A percentile compares a stretch with the other conserved stretches of the same genome.
Evolutionary conservation across 2,888 invertebrate genomes (phyloP).

Genomic region (Stramonita haemastoma): DNA sequence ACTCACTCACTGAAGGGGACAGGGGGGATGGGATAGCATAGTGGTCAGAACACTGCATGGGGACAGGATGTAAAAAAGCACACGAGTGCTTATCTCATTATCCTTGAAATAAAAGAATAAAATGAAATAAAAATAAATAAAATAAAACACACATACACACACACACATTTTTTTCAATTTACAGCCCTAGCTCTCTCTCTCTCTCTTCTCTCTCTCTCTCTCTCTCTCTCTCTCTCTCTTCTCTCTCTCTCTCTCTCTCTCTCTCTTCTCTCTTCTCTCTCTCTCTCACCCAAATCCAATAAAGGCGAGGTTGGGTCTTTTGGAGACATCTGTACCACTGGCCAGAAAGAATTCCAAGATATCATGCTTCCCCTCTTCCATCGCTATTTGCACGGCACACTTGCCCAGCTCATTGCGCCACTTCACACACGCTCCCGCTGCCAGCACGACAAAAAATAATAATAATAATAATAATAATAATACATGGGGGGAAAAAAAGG

Average conservation of each 20-base stretch:
- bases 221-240: too few species aligned
- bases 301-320: slow-evolving; percentile 27
- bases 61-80: too few species aligned
- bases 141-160: background rate
- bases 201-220: too few species aligned
- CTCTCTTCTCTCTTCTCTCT: too few species aligned
- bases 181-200: background rate
- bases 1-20: too few species aligned
- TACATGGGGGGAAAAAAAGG: background rate
- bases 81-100: too few species aligned
- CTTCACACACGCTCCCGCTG: slow-evolving; percentile 60
- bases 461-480: background rate
- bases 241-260: too few species aligned
- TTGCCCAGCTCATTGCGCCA: slow-evolving; percentile 57
- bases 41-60: too few species aligned
- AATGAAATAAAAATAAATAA: background rate
- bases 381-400: slow-evolving; percentile 58
- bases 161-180: too few species aligned
- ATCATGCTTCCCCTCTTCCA: slow-evolving; percentile 53
- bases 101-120: background rate
- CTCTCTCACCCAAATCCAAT: background rate
- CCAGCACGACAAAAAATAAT: background rate
- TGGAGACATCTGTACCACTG: slow-evolving; percentile 54
- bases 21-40: too few species aligned
- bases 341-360: slow-evolving; percentile 60